Evolutionary conservation across 1,140 invertebrate species (phyloP), one percentile per base, ranked within the genome.

Genomic region (Drosophila kepulauana): DNA sequence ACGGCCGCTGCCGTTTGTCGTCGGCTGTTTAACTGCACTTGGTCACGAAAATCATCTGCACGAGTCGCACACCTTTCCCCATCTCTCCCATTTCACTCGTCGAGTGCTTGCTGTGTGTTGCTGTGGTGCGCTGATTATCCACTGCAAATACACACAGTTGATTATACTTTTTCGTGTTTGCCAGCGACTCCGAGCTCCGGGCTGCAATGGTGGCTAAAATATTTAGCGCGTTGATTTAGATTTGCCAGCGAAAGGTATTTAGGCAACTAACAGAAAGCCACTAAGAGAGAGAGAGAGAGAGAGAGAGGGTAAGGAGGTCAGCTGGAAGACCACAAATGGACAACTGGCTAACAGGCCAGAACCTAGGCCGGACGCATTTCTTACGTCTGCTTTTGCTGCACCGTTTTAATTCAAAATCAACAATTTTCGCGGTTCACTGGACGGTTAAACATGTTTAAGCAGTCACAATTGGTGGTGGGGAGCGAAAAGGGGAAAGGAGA

Each of bases 151-250:
- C 81, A 78, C 81, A 80, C 65, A 89, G 85, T 89, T 89, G 85
- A 89, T 89, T 89, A 89, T 89, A 89, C 71, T 89, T 89, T 89
- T 89, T 89, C 85, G 85, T 89, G 85, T 81, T 88, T 81, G 80
- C 73, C 74, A 48, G 49, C 68, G 71, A 75, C 75, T 64, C 68
- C 62, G 67, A 61, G 51, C 65, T 38, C 35, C 68, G 56, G 51
- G 59, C 78, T 84, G 78, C 75, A 71, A 71, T 70, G 84, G 69
- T 59, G 78, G 85, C 86, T 88, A 81, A 88, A 88, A 88, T 89
- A 88, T 88, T 89, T 88, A 89, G 81, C 84, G 78, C 84, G 86
- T 88, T 88, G 84, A 88, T 88, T 88, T 88, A 89, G 84, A 89
- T 89, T 87, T 78, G 81, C 81, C 75, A 80, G 84, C 77, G 65